Conservation (phyloP, 2,888 invertebrate genomes). For the Iphiclides podalirius region DNA sequence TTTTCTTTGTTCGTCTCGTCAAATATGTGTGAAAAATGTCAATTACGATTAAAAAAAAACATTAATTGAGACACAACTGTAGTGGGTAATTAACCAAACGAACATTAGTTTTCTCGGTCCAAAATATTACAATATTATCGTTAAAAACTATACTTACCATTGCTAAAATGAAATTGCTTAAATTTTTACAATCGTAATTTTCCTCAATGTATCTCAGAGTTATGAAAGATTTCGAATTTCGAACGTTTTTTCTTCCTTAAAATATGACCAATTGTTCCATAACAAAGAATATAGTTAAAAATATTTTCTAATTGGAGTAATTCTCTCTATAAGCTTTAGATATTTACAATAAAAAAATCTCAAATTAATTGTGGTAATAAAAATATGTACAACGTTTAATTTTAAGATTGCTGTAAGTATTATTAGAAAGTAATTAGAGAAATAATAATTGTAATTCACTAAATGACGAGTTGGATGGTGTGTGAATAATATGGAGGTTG, state of each 20-base stretch:
- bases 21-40: conserved; percentile 29
- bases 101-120: conserved; percentile 7
- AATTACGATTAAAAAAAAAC: conserved; percentile 27
- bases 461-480: conserved; percentile 72
- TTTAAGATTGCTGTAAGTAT: conserved; percentile 78
- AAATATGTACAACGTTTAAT: conserved; percentile 72
- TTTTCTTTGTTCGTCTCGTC: conserved; percentile 24
- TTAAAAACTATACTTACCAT: conserved; percentile 4
- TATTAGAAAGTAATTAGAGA: conserved; percentile 77
- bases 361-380: conserved; percentile 77
- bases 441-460: conserved; percentile 74
- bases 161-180: conserved; percentile 10
- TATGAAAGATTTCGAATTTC: conserved; percentile 3
- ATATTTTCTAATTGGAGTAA: conserved; percentile 65
- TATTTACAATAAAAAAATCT: conserved; percentile 72
- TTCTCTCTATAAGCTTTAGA: conserved; percentile 75
- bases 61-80: conserved; percentile 12
- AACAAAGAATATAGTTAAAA: conserved; percentile 37
- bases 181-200: conserved; percentile 10
- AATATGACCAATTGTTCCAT: conserved; percentile 62
- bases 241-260: conserved; percentile 33
- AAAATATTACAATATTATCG: conserved; percentile 8
- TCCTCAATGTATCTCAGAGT: conserved; percentile 5
- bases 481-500: conserved; percentile 78
- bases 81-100: conserved; percentile 2